Percentiles rank a stretch among this genome's conserved stretches.
Conservation (phyloP, 2,113 vertebrate species). For the Condylura cristata region DNA sequence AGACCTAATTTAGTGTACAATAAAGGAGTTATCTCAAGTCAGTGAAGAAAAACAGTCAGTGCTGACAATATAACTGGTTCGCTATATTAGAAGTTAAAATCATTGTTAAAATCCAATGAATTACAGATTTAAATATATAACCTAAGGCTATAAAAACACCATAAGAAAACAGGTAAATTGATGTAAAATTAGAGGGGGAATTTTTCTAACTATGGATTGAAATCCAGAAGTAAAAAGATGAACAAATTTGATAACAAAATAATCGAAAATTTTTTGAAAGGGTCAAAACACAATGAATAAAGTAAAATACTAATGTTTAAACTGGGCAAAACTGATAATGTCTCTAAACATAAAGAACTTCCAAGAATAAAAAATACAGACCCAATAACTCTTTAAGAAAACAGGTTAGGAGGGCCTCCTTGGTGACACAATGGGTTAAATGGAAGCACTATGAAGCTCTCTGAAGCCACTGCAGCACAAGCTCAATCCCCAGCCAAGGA, state of each 20-base stretch:
- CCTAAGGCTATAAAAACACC: background rate
- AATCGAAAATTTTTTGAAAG: background rate
- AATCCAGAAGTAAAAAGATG: background rate
- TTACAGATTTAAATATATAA: background rate
- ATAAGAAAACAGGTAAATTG: background rate
- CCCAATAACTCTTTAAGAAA: background rate
- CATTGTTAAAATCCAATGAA: background rate
- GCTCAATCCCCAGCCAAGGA: too few relatives aligned
- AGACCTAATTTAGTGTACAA: background rate
- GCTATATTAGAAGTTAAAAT: too few relatives aligned
- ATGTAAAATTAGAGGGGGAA: background rate
- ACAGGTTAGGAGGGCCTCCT: too few relatives aligned
- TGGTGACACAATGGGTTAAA: too few relatives aligned
- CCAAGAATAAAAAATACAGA: background rate
- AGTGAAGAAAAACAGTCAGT: background rate
- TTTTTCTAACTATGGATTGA: slow-evolving; percentile 1
- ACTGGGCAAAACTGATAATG: background rate
- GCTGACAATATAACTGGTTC: background rate
- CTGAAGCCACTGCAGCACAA: too few relatives aligned
- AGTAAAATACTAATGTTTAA: slow-evolving; percentile 32
- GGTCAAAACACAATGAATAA: background rate
- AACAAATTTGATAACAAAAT: background rate
- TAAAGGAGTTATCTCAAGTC: background rate
- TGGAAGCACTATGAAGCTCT: too few relatives aligned
- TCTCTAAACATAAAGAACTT: background rate